Conservation (phyloP, 1,140 invertebrate species). For the Ceratoteleas bidentatus region DNA sequence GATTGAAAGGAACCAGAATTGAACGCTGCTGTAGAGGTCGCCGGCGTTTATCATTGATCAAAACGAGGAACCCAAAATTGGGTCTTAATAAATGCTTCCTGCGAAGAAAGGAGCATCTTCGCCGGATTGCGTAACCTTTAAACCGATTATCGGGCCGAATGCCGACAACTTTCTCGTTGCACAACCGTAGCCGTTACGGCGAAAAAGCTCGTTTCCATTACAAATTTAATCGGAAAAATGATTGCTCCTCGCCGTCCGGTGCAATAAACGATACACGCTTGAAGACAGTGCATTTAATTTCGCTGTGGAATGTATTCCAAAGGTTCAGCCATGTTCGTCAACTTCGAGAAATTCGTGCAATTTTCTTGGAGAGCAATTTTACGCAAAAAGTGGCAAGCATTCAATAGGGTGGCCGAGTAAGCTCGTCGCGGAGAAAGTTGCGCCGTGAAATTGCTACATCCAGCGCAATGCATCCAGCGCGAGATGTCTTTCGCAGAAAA, state of each 20-base stretch:
- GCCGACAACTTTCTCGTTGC: constrained; percentile 29
- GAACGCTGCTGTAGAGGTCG: too few species aligned
- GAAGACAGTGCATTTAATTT: constrained; percentile 48
- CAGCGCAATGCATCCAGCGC: constrained; percentile 33
- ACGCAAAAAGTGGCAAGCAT: constrained; percentile 39
- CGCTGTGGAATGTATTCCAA: constrained; percentile 13
- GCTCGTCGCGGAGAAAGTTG: constrained; percentile 40
- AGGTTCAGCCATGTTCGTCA: constrained; percentile 35
- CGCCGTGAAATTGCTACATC: constrained; percentile 35
- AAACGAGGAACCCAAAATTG: too few species aligned
- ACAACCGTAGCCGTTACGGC: constrained; percentile 17
- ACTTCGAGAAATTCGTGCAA: constrained; percentile 26
- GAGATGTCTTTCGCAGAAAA: constrained; percentile 32
- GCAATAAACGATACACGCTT: constrained; percentile 31
- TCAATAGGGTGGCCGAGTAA: constrained; percentile 47
- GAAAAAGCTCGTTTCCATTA: constrained; percentile 44
- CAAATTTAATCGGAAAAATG: constrained; percentile 34
- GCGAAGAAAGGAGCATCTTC: constrained; percentile 1
- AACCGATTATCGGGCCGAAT: constrained; percentile 25
- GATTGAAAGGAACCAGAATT: too few species aligned
- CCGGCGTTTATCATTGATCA: neutral
- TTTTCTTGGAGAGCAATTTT: constrained; percentile 42
- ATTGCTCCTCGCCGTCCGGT: constrained; percentile 13
- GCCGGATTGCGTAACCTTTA: constrained; percentile 16
- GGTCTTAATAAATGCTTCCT: neutral